Percentiles rank a stretch among this genome's conserved stretches.
phyloP scores from a whole-genome alignment of 2,113 vertebrate genomes.

The Atrichornis clamosus region DNA sequence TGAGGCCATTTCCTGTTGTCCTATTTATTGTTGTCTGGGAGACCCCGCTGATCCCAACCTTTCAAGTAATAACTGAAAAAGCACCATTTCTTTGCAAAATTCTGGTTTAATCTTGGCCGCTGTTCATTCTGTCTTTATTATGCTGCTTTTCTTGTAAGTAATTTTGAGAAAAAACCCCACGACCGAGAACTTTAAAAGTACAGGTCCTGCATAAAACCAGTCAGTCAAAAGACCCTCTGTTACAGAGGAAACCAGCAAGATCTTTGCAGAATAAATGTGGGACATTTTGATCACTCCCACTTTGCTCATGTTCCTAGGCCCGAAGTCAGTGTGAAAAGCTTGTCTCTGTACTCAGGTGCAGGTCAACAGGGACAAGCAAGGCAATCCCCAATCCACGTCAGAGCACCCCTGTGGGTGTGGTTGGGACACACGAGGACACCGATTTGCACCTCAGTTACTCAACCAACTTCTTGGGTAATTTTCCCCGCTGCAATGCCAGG shows the following conservation, averaged over 20 bases:
- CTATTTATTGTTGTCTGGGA: not conserved
- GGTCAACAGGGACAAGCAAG: not conserved
- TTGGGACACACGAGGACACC: not conserved
- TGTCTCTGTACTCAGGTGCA: not conserved
- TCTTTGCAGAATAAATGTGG: not conserved
- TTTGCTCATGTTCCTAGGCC: not conserved
- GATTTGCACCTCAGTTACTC: not conserved
- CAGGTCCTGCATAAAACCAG: not conserved
- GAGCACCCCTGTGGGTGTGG: not conserved
- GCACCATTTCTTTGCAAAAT: not conserved
- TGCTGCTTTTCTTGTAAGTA: not conserved
- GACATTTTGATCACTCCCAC: not conserved
- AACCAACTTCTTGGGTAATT: not conserved
- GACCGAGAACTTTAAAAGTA: not conserved
- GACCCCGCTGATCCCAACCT: rapidly evolving
- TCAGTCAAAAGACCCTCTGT: not conserved
- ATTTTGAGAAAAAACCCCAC: rapidly evolving
- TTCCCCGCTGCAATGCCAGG: not conserved
- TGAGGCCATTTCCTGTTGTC: not conserved
- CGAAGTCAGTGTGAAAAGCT: not conserved
- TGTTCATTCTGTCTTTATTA: not conserved
- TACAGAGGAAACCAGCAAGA: not conserved
- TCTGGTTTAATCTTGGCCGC: not conserved
- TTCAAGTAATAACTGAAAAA: not conserved
- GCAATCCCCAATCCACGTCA: not conserved